phyloP scores from a whole-genome alignment of 2,888 invertebrate genomes.

The Prenolepis imparis region DNA sequence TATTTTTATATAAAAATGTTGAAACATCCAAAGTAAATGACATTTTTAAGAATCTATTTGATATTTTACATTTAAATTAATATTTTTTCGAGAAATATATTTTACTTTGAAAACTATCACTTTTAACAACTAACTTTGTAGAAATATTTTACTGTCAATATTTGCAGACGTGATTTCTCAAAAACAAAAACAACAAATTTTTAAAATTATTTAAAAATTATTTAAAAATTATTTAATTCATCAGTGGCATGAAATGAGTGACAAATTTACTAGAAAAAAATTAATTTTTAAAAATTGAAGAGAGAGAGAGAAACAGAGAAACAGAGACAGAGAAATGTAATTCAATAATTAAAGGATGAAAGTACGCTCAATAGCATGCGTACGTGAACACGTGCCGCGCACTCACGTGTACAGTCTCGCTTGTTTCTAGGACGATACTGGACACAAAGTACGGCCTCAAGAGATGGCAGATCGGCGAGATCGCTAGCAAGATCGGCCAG shows the following conservation, averaged over 20 bases:
- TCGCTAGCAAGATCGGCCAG: slow-evolving; percentile 99
- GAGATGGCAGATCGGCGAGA: slow-evolving; percentile 99
- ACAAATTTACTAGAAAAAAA: neutral
- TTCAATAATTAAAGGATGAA: slow-evolving; percentile 1
- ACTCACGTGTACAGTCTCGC: slow-evolving; percentile 15
- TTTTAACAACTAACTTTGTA: neutral
- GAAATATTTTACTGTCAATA: neutral
- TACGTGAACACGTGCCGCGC: slow-evolving; percentile 56
- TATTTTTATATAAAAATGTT: slow-evolving; percentile 1
- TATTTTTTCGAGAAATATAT: neutral
- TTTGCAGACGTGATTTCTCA: neutral
- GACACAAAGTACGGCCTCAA: slow-evolving; percentile 98
- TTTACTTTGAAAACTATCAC: neutral
- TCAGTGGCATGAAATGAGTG: neutral
- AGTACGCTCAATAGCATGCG: neutral
- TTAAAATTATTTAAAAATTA: neutral
- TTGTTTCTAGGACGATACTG: slow-evolving; percentile 89
- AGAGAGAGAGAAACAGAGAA: neutral
- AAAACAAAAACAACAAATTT: neutral
- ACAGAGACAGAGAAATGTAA: neutral
- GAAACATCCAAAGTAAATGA: neutral
- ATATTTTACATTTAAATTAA: neutral
- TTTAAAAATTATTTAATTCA: neutral
- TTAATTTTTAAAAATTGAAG: neutral
- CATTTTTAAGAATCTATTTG: neutral